Base-by-base conservation (phyloP, 2,797 vertebrate genomes). In the Sus cebifrons region DNA sequence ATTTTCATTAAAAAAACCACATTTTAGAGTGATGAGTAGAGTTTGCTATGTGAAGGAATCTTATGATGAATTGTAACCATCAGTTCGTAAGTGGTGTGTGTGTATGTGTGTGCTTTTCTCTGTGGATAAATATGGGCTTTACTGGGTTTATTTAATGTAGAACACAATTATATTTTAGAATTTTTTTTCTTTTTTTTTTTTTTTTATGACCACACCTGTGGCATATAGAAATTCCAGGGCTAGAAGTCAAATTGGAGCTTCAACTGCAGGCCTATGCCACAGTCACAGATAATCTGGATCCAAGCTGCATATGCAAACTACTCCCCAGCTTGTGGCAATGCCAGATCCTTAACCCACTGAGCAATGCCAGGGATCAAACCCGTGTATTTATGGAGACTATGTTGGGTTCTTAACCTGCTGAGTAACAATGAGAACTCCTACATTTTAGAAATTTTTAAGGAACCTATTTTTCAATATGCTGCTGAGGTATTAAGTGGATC, bases 1-100 rank as follows among this genome's bases (percentile, higher is more conserved):
- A 89, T 96, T 95, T 96, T 94, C 56, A 62, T 92, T 78, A 92
- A 84, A 91, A 74, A 97, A 85, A 87, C 13, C 65, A 81, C 27
- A 23, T 25, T 96, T 93, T 93, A 44, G 67, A 92, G 32, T 91
- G 56, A 84, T 85, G 40, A 89, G 27, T 91, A n/a, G 14, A 27
- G 54, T 29, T 89, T 91, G 8, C 23, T 89, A 3, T 94, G 60
- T 93, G 58, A 92, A 94, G 49, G 91, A 91, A 91, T 96, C 52
- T n/a, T 81, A 68, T 15, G 27, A 49, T 25, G 52, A 89, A 89
- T 96, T 88, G 58, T 89, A 95, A 74, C 58, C 64, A 88, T 94
- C 74, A 32, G 49, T 49, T 84, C 21, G 25, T 85, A 71, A 73
- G 49, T 64, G 83, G 62, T 86, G 73, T 84, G 20, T 79, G 62